Evolutionary conservation across 2,797 vertebrate species (phyloP), one percentile per base, ranked within the genome.

Genomic region (Pipistrellus kuhlii): DNA sequence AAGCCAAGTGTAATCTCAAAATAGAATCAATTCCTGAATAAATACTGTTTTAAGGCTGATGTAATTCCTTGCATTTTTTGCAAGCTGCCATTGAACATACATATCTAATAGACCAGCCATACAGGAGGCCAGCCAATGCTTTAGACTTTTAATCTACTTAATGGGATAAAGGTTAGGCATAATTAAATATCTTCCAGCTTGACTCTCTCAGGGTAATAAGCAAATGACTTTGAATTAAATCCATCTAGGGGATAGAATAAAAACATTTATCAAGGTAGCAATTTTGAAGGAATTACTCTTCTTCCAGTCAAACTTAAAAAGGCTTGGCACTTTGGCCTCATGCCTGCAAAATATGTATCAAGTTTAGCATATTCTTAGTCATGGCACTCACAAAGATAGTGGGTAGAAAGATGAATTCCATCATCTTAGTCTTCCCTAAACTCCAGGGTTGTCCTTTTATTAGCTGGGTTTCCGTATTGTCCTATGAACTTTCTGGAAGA

Each of bases 61-160:
- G 71, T 97, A 97, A 98, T 97, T 96, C 88, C 93, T 97, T 82
- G 32, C 78, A 62, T 97, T 97, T 97, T 97, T 97, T 94, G 94
- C 92, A 97, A 97, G n/a, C 69, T 96, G 92, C 97, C 94, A 95
- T 83, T 95, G 95, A 98, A 97, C 94, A 80, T 95, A 96, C 66
- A 94, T 64, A 93, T 97, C 96, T 97, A 97, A 96, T 92, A 97
- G 91, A 76, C 77, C 93, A 98, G 88, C 95, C 53, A 78, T 95
- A 90, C 91, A 95, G 77, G 88, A 93, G 84, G 77, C 83, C 90
- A 96, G 90, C 85, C 90, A 96, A 71, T 90, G 91, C 6, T 27
- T 97, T 94, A 90, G 81, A 97, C 94, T 98, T 97, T 96, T 98
- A 98, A 98, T 98, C 97, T 98, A 96, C 96, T 98, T 98, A 98